Evolutionary conservation across 2,113 vertebrate genomes (phyloP), one percentile per base, ranked within the genome.

Genomic region (Cochlearius cochlearius): DNA sequence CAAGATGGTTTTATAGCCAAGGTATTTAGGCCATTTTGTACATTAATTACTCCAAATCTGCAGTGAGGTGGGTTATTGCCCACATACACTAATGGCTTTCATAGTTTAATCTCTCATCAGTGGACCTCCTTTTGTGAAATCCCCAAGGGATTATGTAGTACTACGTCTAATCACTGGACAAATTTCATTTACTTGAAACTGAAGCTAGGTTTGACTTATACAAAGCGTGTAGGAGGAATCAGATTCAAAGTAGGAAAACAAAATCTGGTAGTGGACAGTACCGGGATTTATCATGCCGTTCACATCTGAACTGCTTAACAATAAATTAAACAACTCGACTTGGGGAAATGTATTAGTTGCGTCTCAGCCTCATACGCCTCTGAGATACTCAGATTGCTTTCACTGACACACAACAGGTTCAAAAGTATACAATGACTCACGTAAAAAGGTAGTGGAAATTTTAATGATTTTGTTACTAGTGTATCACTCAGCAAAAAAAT

Each of bases 161-260:
- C 66, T 91, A 90, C 72, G 80, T 94, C 82, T 93, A 96, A 96
- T 94, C 92, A 90, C 80, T 95, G 92, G 86, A 91, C 94, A 97
- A 94, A 95, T 97, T 97, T 96, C 90, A 98, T 96, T 94, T 96
- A 95, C 92, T 91, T 97, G 92, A 95, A 95, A 95, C 38, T 90
- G 91, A 93, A 87, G 60, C 85, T 90, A 23, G 21, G 73, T 90
- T 96, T 68, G 49, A 83, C 84, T 76, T 53, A 91, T 88, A 94
- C 53, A 43, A 85, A 92, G 45, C 3, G 5, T 41, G 49, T 32
- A 88, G 85, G 38, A 91, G 64, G 47, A 92, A 86, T 64, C 66
- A 83, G 50, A 81, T 83, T 92, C 72, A 47, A 95, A 79, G 77
- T 5, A 90, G 41, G n/a, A 90, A 95, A 96, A 80, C 55, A 76